These are phyloP conservation scores for Meandrusa payeni DNA, from an alignment of 2,888 invertebrate species.

Conservation along the genomic window DNA sequence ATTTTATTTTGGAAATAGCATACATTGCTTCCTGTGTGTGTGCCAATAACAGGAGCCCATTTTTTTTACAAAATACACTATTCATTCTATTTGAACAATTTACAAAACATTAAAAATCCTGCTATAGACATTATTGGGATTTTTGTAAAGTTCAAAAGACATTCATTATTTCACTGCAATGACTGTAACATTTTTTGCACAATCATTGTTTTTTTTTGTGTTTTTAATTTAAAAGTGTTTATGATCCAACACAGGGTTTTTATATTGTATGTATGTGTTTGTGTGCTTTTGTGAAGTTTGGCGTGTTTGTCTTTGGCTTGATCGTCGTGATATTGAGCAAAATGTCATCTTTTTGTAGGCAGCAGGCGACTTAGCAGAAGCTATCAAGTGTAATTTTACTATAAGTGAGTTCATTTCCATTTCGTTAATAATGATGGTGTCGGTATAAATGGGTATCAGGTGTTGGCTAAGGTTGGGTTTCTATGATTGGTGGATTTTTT, in stretches of 20 bases:
- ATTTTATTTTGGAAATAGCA: conserved; percentile 59
- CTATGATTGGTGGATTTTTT: conserved; percentile 18
- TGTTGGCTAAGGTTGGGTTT: conserved; percentile 29
- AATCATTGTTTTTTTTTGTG: conserved; percentile 25
- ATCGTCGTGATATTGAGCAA: conserved; percentile 57
- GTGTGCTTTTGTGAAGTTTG: conserved; percentile 42
- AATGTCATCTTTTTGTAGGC: conserved; percentile 53
- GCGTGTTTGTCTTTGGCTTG: conserved; percentile 47
- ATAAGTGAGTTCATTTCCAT: conserved; percentile 74
- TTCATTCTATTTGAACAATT: conserved; percentile 22
- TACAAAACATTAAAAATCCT: conserved; percentile 32
- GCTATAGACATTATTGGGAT: conserved; percentile 68
- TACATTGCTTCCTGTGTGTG: conserved; percentile 72
- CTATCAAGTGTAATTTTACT: conserved; percentile 53
- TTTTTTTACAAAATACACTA: conserved; percentile 22
- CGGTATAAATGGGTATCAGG: conserved; percentile 49
- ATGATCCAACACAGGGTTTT: conserved; percentile 36
- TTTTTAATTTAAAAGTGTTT: conserved; percentile 9
- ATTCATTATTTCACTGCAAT: conserved; percentile 36
- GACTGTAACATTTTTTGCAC: conserved; percentile 32
- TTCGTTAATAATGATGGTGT: conserved; percentile 70
- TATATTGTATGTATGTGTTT: conserved; percentile 41
- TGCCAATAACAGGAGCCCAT: conserved; percentile 54
- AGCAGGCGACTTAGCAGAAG: conserved; percentile 39
- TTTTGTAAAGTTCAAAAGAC: conserved; percentile 37